Percentiles rank a stretch among this genome's conserved stretches.
Conservation (phyloP, 1,140 invertebrate genomes). For the Pogonus chalceus region DNA sequence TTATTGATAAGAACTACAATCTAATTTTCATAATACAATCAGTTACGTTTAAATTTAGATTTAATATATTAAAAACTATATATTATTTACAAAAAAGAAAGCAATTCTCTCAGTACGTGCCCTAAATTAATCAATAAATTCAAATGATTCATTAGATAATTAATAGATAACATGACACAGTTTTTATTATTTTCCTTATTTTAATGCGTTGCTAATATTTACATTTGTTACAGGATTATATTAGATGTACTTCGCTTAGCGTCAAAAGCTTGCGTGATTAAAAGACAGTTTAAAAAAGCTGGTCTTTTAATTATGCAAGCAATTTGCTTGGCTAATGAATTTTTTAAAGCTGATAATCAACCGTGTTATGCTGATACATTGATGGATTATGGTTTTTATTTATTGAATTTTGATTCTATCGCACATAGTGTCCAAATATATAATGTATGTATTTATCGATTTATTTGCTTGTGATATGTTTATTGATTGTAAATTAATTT, state of each 20-base stretch:
- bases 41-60: too few species aligned
- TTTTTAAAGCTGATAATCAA: conserved; percentile 54
- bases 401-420: conserved; percentile 81
- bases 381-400: conserved; percentile 80
- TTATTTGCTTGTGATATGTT: conserved; percentile 13
- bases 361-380: conserved; percentile 74
- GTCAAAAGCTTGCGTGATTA: conserved; percentile 77
- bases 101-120: too few species aligned
- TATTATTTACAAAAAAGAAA: too few species aligned
- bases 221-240: conserved; percentile 49
- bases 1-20: too few species aligned
- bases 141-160: too few species aligned
- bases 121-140: too few species aligned
- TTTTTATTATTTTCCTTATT: neutral
- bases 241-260: conserved; percentile 74
- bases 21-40: too few species aligned
- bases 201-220: conserved; percentile 11
- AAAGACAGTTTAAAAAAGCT: conserved; percentile 70
- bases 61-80: too few species aligned
- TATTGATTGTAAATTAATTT: too few species aligned
- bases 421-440: conserved; percentile 72
- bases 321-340: conserved; percentile 56
- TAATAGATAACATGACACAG: too few species aligned
- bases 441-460: conserved; percentile 42
- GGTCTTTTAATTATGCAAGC: conserved; percentile 73